Conservation (phyloP, 2,888 invertebrate species). For the Pyrrhia umbra region DNA sequence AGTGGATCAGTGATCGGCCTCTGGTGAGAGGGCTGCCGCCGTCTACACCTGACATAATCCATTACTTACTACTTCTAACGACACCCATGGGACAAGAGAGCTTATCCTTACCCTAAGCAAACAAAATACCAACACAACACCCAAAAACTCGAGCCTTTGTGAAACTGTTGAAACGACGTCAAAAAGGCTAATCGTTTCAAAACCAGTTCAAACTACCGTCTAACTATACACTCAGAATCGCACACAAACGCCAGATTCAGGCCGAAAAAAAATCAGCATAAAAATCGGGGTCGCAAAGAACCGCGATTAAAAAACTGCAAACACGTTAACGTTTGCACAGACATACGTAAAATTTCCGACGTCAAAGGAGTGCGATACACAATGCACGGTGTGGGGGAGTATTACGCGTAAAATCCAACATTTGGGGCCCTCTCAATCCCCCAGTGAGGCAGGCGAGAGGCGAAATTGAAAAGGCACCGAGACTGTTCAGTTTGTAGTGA, state of each 20-base stretch:
- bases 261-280: background rate
- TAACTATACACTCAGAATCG: background rate
- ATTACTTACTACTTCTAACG: slow-evolving; percentile 46
- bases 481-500: slow-evolving; percentile 61
- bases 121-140: slow-evolving; percentile 23
- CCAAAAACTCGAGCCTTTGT: slow-evolving; percentile 14
- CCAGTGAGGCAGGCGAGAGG: slow-evolving; percentile 68
- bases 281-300: slow-evolving; percentile 19
- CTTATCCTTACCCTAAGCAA: slow-evolving; percentile 24
- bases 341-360: slow-evolving; percentile 52
- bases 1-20: slow-evolving; percentile 35
- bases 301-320: slow-evolving; percentile 53
- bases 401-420: slow-evolving; percentile 78
- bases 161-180: background rate
- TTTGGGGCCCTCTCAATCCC: slow-evolving; percentile 74
- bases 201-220: background rate
- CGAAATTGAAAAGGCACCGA: slow-evolving; percentile 83
- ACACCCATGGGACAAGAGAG: slow-evolving; percentile 35
- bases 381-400: slow-evolving; percentile 67
- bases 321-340: slow-evolving; percentile 39
- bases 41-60: slow-evolving; percentile 43
- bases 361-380: slow-evolving; percentile 66
- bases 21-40: slow-evolving; percentile 13
- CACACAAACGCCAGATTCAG: background rate
- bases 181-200: slow-evolving; percentile 16